A percentile compares a stretch with the other conserved stretches of the same genome.
Evolutionary conservation across 2,797 vertebrate species (phyloP).

Genomic region (Urocyon cinereoargenteus): DNA sequence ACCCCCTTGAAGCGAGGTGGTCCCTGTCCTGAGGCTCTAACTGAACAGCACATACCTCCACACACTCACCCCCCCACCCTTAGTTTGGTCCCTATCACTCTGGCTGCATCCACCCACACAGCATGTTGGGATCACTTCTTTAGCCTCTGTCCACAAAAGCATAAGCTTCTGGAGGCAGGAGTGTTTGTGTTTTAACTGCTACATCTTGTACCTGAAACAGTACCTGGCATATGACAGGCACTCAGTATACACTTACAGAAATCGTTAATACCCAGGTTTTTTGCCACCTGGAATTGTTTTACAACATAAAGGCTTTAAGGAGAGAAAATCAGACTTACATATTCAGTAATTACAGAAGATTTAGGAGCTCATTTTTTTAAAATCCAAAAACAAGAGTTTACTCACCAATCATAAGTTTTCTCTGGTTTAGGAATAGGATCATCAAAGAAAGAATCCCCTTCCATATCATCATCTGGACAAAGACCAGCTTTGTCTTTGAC

Average conservation of each 20-base stretch:
- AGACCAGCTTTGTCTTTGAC: conserved; percentile 83
- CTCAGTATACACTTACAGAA: too few relatives aligned
- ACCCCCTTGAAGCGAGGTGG: not conserved
- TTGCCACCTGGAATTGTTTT: not conserved
- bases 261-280: not conserved
- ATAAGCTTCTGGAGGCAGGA: not conserved
- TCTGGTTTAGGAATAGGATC: conserved; percentile 95
- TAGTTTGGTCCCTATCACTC: too few relatives aligned
- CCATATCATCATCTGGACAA: conserved; percentile 86
- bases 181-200: too few relatives aligned
- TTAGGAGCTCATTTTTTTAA: not conserved
- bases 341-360: not conserved
- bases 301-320: not conserved
- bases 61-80: not conserved
- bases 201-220: fast-evolving
- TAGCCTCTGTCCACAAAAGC: not conserved
- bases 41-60: too few relatives aligned
- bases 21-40: not conserved
- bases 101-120: fast-evolving
- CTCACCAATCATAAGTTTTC: conserved; percentile 94
- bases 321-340: not conserved
- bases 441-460: conserved; percentile 97
- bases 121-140: fast-evolving
- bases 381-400: not conserved
- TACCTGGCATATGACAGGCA: fast-evolving